Conservation (phyloP, 1,140 invertebrate species). For the Bombus consobrinus region DNA sequence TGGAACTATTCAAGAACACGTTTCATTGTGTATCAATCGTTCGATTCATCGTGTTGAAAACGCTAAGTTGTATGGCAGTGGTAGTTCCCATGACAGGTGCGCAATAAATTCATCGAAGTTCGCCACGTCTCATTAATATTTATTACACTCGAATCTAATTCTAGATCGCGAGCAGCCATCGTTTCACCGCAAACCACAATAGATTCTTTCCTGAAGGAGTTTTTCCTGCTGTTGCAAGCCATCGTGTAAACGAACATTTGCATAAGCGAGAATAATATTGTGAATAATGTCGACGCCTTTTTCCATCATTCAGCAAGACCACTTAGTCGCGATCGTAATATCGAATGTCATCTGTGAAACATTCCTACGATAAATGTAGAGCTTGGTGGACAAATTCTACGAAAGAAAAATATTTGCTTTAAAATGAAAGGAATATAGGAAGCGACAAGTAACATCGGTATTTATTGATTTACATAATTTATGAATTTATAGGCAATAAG, state of each 20-base stretch:
- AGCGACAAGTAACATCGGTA: neutral
- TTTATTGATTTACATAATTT: neutral
- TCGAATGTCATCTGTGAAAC: neutral
- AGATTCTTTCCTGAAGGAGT: neutral
- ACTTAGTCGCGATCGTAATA: too few species aligned
- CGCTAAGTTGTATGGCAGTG: neutral
- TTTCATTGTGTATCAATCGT: neutral
- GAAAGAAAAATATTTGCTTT: neutral
- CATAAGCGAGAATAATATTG: neutral
- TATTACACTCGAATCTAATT: slow-evolving; percentile 3
- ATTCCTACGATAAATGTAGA: neutral
- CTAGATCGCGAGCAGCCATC: neutral
- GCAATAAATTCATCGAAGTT: slow-evolving; percentile 19
- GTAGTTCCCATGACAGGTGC: too few species aligned
- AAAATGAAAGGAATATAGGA: neutral
- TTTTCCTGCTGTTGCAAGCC: neutral
- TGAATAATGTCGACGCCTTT: neutral
- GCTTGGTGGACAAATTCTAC: neutral
- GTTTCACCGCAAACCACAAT: neutral
- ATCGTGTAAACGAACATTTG: slow-evolving; percentile 24
- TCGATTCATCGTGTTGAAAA: neutral
- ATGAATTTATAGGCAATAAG: neutral
- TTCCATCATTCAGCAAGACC: neutral
- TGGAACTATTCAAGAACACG: neutral
- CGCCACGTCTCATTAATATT: slow-evolving; percentile 5